These are phyloP conservation scores for Cebus imitator DNA, from an alignment of 2,113 vertebrate genomes.

Conservation along the genomic window DNA sequence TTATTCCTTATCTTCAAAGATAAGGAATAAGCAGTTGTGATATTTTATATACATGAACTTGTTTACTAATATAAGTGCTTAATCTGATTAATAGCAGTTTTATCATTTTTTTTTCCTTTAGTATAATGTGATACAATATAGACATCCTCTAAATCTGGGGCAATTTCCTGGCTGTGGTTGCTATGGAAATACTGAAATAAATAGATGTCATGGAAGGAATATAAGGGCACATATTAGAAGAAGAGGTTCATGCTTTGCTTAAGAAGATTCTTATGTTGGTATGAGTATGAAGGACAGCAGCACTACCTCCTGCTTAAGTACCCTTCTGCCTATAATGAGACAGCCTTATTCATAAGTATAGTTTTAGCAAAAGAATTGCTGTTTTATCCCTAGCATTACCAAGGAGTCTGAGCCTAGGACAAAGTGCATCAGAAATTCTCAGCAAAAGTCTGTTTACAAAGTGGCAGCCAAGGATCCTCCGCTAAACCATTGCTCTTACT, in stretches of 20 bases:
- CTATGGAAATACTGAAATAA: slow-evolving; percentile 47
- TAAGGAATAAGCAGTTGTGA: background rate
- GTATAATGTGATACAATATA: background rate
- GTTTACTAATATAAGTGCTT: background rate
- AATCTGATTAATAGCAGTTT: slow-evolving; percentile 5
- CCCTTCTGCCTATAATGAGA: background rate
- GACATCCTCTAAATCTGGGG: slow-evolving; percentile 33
- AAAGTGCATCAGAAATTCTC: background rate
- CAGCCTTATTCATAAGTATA: background rate
- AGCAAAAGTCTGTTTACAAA: slow-evolving; percentile 31
- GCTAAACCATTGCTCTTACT: background rate
- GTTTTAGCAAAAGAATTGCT: background rate
- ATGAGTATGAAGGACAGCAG: background rate
- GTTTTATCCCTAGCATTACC: background rate
- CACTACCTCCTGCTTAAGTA: background rate
- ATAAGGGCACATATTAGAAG: background rate
- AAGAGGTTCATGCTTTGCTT: background rate
- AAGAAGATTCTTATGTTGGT: background rate
- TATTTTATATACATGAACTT: background rate
- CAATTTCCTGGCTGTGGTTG: slow-evolving; percentile 37
- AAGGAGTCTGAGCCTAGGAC: background rate
- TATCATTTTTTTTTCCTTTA: slow-evolving; percentile 4
- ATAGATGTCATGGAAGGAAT: background rate
- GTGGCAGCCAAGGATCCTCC: background rate
- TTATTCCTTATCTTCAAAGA: background rate